Evolutionary conservation across 2,113 vertebrate species (phyloP).

Genomic region (Anas platyrhynchos): DNA sequence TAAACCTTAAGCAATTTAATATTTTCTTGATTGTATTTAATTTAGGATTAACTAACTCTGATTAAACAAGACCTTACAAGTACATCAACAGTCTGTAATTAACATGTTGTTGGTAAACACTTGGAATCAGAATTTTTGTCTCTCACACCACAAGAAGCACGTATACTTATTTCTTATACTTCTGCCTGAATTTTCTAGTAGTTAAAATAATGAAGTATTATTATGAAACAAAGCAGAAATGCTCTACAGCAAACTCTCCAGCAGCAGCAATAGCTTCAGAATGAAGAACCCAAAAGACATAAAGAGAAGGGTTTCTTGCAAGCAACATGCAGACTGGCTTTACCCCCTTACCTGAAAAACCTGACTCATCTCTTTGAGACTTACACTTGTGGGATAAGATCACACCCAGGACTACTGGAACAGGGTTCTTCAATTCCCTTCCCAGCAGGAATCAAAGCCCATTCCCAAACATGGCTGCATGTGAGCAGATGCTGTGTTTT

Average conservation of each 20-base stretch:
- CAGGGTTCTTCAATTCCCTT: neutral
- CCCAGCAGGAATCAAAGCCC: neutral
- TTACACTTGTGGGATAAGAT: neutral
- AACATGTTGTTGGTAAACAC: slow-evolving; percentile 24
- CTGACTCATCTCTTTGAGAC: neutral
- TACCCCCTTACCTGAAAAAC: neutral
- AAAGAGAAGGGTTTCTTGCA: neutral
- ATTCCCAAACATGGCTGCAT: neutral
- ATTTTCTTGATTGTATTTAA: slow-evolving; percentile 31
- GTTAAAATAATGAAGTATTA: neutral
- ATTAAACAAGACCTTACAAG: slow-evolving; percentile 43
- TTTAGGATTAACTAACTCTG: slow-evolving; percentile 35
- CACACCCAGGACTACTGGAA: neutral
- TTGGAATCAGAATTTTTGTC: neutral
- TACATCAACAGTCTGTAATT: slow-evolving; percentile 6
- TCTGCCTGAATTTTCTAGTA: neutral
- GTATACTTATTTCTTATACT: neutral
- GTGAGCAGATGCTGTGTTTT: neutral
- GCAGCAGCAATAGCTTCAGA: neutral
- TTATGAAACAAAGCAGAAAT: neutral
- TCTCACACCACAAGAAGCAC: neutral
- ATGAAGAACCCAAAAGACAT: neutral
- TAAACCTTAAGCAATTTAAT: slow-evolving; percentile 21
- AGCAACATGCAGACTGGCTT: neutral
- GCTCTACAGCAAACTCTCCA: neutral